A percentile compares a stretch with the other conserved stretches of the same genome.
These are phyloP conservation scores for Andrena camellia DNA, from an alignment of 2,888 invertebrate genomes.

Conservation along the genomic window DNA sequence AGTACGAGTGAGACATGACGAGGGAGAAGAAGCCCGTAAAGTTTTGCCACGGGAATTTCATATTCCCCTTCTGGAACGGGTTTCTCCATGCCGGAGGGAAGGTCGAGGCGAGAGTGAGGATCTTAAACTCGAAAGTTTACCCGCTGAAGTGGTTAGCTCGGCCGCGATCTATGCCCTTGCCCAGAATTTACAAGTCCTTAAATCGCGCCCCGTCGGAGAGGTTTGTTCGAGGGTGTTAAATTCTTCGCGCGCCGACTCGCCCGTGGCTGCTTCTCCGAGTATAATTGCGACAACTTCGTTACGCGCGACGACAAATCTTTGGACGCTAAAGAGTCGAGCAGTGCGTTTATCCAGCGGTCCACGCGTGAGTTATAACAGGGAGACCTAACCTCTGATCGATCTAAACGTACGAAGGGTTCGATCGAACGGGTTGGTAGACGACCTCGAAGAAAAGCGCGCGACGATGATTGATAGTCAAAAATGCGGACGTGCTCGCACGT, in stretches of 20 bases:
- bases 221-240: slow-evolving; percentile 53
- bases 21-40: slow-evolving; percentile 60
- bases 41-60: slow-evolving; percentile 66
- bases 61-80: slow-evolving; percentile 60
- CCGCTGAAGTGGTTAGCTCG: slow-evolving; percentile 64
- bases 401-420: slow-evolving; percentile 23
- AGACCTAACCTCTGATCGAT: slow-evolving; percentile 45
- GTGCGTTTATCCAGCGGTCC: neutral
- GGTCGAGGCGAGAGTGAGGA: slow-evolving; percentile 40
- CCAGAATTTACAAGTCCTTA: slow-evolving; percentile 67
- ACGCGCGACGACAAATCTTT: neutral
- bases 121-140: slow-evolving; percentile 73
- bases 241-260: slow-evolving; percentile 13
- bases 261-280: neutral
- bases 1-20: slow-evolving; percentile 6
- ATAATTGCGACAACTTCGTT: neutral
- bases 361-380: neutral
- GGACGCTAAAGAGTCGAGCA: neutral
- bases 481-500: slow-evolving; percentile 51
- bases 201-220: slow-evolving; percentile 52
- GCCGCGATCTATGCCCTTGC: slow-evolving; percentile 51
- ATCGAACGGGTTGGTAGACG: slow-evolving; percentile 9
- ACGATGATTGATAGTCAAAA: slow-evolving; percentile 71
- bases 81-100: slow-evolving; percentile 22
- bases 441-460: slow-evolving; percentile 36